Conservation (phyloP, 2,797 vertebrate species). For the Eremophila alpestris region DNA sequence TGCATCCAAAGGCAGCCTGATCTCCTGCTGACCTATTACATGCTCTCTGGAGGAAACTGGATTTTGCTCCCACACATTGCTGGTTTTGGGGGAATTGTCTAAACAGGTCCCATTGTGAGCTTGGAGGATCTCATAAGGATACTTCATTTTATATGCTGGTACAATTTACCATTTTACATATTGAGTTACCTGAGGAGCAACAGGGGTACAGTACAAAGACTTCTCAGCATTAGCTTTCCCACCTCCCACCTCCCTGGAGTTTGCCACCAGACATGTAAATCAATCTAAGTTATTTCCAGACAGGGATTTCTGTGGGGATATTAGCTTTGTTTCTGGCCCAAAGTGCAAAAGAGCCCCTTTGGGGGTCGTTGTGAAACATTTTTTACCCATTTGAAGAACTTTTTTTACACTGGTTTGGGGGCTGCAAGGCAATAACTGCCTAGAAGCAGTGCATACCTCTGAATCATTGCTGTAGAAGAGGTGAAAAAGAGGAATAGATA, state of each 20-base stretch:
- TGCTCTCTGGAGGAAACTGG: not conserved
- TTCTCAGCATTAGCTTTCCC: not conserved
- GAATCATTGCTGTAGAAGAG: not conserved
- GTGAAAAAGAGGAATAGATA: not conserved
- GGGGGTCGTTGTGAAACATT: not conserved
- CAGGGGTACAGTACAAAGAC: not conserved
- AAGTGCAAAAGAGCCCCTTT: not conserved
- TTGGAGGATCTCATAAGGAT: not conserved
- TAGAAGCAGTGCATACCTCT: not conserved
- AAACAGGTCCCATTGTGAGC: not conserved
- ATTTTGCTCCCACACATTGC: not conserved
- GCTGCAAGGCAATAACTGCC: not conserved
- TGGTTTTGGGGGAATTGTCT: not conserved
- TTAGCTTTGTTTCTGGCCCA: not conserved
- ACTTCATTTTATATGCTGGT: not conserved
- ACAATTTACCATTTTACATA: not conserved
- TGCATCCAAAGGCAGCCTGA: not conserved
- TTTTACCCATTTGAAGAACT: not conserved
- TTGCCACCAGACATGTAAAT: not conserved
- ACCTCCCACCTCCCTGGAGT: fast-evolving
- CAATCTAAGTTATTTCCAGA: not conserved
- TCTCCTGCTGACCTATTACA: not conserved
- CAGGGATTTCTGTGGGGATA: not conserved
- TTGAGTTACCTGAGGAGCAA: not conserved
- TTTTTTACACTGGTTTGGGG: not conserved